Evolutionary conservation across 2,888 invertebrate species (phyloP), one percentile per base, ranked within the genome.

Genomic region (Eupithecia inturbata): DNA sequence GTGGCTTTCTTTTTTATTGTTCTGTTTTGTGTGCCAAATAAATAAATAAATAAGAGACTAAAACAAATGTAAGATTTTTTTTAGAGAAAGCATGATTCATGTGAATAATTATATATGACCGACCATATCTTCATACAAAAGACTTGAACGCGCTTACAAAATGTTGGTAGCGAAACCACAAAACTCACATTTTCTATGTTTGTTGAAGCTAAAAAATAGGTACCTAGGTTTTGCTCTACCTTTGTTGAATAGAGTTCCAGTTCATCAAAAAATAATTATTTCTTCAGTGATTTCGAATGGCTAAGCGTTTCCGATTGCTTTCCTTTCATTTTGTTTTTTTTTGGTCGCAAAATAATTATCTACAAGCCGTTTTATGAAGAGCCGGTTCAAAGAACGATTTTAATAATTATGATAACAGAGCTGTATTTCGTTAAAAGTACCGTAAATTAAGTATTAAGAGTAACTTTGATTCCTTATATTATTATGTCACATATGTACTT

Each of bases 231-330:
- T 14, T 70, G 68, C 3, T 64, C 64, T 31, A 67, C 60, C 69
- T 71, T 69, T 28, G 53, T 67, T 72, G 22, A 62, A 39, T 26
- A 26, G 45, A 72, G 62, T 72, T 75, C 67, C 72, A 69, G 71
- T 71, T 71, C 68, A 75, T 75, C 69, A 60, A 72, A 70, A 62
- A 53, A 31, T 62, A 72, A 72, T 75, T 72, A 70, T 67, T 49
- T 72, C 39, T 31, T 49, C 69, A 57, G 49, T 62, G 62, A 22
- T 70, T 72, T 49, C 36, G 45, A 67, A 41, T 69, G 71, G 39
- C 75, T 75, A 70, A 75, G 26, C 57, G 57, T 57, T 57, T 57
- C 72, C 72, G 75, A 70, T 75, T 75, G 69, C 62, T 70, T 67
- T 72, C 67, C 70, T 72, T 74, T 28, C 69, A n/a, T 57, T 71